A percentile compares a stretch with the other conserved stretches of the same genome.
phyloP scores from a whole-genome alignment of 2,888 invertebrate species.

The Sympetrum striolatum region DNA sequence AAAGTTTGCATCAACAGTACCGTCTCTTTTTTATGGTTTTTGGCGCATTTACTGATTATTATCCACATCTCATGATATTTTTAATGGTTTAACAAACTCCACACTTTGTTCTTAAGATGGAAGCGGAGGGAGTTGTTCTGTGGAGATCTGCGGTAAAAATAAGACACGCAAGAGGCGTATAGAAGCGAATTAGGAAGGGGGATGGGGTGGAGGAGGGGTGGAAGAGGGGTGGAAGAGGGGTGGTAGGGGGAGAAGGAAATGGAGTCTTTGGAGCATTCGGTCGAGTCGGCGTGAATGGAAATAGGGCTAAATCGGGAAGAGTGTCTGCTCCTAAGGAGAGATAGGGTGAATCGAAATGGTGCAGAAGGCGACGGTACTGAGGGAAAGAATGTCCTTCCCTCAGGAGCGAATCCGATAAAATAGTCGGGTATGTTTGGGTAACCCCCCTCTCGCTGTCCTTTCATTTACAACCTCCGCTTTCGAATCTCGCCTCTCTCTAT shows the following conservation, averaged over 20 bases:
- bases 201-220: not conserved
- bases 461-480: not conserved
- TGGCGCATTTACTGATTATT: too few relatives aligned
- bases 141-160: not conserved
- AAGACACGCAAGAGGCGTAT: not conserved
- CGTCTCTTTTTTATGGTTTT: too few relatives aligned
- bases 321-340: constrained; percentile 8
- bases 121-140: not conserved
- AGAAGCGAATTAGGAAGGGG: not conserved
- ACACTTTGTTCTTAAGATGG: not conserved
- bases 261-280: not conserved
- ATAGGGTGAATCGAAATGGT: not conserved
- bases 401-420: not conserved
- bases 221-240: not conserved
- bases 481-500: not conserved
- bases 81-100: too few relatives aligned
- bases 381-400: not conserved
- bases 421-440: constrained; percentile 22
- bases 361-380: too few relatives aligned
- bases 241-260: not conserved
- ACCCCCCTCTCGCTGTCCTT: not conserved
- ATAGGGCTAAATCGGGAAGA: constrained; percentile 26
- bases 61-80: too few relatives aligned
- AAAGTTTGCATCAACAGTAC: too few relatives aligned
- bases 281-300: constrained; percentile 30